These are phyloP conservation scores for Seriola aureovittata DNA, from an alignment of 2,113 vertebrate genomes.

Conservation along the genomic window DNA sequence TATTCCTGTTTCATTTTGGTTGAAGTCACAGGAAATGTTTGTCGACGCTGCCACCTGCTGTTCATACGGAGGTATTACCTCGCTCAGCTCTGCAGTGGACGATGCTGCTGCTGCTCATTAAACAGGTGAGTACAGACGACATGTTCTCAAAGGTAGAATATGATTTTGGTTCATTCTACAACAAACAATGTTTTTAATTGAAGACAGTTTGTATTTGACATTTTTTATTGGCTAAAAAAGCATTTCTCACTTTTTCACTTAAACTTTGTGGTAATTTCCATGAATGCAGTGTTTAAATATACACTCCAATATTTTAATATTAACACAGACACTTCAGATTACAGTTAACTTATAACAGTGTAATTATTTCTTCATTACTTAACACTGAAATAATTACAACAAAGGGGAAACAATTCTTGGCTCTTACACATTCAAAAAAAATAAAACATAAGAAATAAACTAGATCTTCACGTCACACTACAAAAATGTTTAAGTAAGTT, in stretches of 20 bases:
- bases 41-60: conserved; percentile 70
- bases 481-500: neutral
- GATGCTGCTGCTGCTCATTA: too few species aligned
- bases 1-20: neutral
- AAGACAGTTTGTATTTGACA: too few species aligned
- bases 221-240: too few species aligned
- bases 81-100: too few species aligned
- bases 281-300: neutral
- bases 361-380: too few species aligned
- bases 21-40: neutral
- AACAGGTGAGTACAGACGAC: too few species aligned
- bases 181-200: too few species aligned
- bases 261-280: too few species aligned
- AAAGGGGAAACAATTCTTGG: neutral
- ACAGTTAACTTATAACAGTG: neutral
- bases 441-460: neutral
- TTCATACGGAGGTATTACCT: neutral
- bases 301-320: neutral
- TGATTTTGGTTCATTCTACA: too few species aligned
- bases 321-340: neutral
- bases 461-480: neutral
- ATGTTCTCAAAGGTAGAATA: too few species aligned
- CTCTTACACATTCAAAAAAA: neutral
- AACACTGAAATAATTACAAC: too few species aligned
- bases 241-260: too few species aligned